Evolutionary conservation across 2,888 invertebrate species (phyloP).

Genomic region (Linnaemya vulpina): DNA sequence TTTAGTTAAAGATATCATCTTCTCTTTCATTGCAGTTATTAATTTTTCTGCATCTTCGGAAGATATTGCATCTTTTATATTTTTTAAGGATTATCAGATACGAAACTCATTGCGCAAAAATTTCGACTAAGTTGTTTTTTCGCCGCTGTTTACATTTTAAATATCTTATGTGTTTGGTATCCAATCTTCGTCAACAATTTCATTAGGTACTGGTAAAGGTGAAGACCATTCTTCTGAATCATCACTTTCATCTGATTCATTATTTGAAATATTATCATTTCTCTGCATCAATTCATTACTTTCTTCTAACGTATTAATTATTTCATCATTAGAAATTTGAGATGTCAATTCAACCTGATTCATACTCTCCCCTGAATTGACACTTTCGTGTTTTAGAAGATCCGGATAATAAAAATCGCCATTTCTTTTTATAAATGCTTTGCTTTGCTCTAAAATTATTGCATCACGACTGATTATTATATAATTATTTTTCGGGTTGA

Average conservation of each 20-base stretch:
- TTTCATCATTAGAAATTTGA: background rate
- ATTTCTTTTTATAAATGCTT: background rate
- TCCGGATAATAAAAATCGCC: background rate
- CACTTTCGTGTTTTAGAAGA: background rate
- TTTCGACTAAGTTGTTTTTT: background rate
- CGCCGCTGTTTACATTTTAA: background rate
- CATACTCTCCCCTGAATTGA: slow-evolving; percentile 4
- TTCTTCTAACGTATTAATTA: background rate
- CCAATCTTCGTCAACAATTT: background rate
- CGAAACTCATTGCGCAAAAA: too few species aligned
- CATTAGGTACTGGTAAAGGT: background rate
- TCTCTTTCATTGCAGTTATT: background rate
- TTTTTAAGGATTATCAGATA: background rate
- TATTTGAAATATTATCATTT: background rate
- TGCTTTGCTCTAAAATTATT: background rate
- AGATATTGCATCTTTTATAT: background rate
- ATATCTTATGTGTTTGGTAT: too few species aligned
- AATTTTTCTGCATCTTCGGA: background rate
- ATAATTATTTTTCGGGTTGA: too few species aligned
- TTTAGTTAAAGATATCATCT: too few species aligned
- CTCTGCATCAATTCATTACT: background rate
- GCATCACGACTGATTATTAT: background rate
- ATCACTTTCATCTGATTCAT: background rate
- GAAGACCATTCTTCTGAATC: background rate
- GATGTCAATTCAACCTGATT: background rate